phyloP scores from a whole-genome alignment of 2,113 vertebrate species.

The Oreotrochilus melanogaster region DNA sequence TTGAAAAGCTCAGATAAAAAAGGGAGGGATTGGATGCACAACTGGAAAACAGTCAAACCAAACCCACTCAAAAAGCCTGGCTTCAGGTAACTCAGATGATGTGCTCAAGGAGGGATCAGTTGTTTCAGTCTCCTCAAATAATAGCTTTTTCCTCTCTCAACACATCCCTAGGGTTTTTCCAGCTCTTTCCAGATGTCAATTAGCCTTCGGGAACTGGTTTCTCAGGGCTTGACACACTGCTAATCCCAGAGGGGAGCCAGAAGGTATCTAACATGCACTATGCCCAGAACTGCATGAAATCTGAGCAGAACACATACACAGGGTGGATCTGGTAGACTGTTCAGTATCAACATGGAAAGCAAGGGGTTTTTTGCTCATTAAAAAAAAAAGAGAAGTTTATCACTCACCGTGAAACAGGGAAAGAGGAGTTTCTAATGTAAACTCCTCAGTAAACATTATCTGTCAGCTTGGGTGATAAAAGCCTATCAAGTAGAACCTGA shows the following conservation, averaged over 20 bases:
- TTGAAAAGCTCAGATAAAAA: neutral
- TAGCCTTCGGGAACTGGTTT: neutral
- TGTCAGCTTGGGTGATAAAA: neutral
- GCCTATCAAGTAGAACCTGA: neutral
- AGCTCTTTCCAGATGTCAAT: neutral
- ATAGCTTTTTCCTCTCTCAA: neutral
- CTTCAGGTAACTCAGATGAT: neutral
- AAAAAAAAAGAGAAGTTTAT: neutral
- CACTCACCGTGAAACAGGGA: neutral
- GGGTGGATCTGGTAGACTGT: accelerated
- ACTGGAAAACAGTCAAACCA: neutral
- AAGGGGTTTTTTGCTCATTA: accelerated
- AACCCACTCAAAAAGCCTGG: no score
- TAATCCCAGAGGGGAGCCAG: neutral
- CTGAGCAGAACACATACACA: neutral
- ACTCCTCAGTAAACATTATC: neutral
- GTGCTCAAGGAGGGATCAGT: neutral
- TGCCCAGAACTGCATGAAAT: neutral
- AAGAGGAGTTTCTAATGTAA: no score
- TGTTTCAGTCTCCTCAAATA: neutral
- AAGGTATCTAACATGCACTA: neutral
- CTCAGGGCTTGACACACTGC: neutral
- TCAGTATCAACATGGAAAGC: neutral
- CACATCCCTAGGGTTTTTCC: neutral
- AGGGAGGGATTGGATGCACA: accelerated